Evolutionary conservation across 2,113 vertebrate species (phyloP).

Genomic region (Spizaetus ornatus): DNA sequence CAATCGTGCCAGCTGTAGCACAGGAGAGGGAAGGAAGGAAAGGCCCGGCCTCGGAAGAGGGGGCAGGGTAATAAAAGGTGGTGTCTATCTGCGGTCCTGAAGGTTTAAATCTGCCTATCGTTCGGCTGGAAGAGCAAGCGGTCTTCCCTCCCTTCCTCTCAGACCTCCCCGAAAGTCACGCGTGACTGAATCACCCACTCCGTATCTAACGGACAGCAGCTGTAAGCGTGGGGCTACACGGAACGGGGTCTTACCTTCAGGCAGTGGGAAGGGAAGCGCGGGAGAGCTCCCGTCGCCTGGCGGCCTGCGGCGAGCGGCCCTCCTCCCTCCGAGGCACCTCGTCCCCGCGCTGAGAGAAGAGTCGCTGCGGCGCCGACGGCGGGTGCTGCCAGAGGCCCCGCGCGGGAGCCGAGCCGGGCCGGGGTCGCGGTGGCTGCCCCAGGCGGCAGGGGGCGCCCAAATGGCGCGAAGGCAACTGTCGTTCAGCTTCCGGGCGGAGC

Average conservation of each 20-base stretch:
- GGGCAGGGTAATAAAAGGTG: fast-evolving
- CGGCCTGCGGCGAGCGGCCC: no score
- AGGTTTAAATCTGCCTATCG: fast-evolving
- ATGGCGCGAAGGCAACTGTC: neutral
- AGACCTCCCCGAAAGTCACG: no score
- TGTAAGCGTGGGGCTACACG: fast-evolving
- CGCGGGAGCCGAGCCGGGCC: neutral
- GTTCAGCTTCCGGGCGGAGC: neutral
- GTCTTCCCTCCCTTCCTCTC: neutral
- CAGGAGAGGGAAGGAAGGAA: neutral
- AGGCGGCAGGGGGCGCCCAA: neutral
- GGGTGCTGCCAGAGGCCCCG: no score
- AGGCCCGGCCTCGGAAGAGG: neutral
- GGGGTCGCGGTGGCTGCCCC: neutral
- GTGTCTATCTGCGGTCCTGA: fast-evolving
- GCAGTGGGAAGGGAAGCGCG: neutral
- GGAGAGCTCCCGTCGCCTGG: neutral
- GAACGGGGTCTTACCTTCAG: no score
- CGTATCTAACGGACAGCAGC: fast-evolving
- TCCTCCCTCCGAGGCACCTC: no score
- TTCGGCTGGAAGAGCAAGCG: no score
- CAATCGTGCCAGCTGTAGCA: fast-evolving
- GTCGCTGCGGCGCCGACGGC: neutral
- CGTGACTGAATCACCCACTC: fast-evolving
- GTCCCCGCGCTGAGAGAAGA: neutral